These are phyloP conservation scores for Drosophila funebris DNA, from an alignment of 1,140 invertebrate species.

Conservation along the genomic window DNA sequence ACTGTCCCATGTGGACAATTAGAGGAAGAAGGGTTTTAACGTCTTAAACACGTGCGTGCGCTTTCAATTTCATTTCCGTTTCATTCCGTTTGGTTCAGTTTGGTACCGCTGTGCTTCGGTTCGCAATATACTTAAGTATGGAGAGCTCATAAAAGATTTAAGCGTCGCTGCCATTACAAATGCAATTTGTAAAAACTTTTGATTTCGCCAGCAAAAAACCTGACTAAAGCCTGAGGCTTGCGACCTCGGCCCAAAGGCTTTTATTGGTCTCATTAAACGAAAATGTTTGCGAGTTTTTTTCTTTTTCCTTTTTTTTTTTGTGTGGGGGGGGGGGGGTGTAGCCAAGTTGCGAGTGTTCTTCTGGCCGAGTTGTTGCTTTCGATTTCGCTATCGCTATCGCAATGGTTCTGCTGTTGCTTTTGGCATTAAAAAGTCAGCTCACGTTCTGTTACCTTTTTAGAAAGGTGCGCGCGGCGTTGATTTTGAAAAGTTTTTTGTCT, in stretches of 20 bases:
- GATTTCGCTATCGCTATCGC: slow-evolving; percentile 65
- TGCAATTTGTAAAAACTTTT: slow-evolving; percentile 79
- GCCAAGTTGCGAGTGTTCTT: neutral
- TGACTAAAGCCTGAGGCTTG: neutral
- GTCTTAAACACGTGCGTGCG: slow-evolving; percentile 67
- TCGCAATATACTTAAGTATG: slow-evolving; percentile 49
- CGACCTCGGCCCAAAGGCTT: slow-evolving; percentile 46
- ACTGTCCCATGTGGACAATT: slow-evolving; percentile 72
- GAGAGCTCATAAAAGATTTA: slow-evolving; percentile 76
- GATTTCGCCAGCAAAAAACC: slow-evolving; percentile 55
- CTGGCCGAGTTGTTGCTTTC: slow-evolving; percentile 49
- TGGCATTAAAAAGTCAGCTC: slow-evolving; percentile 50
- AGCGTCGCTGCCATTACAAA: slow-evolving; percentile 73
- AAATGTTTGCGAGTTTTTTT: slow-evolving; percentile 56
- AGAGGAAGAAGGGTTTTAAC: slow-evolving; percentile 64
- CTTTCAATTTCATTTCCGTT: slow-evolving; percentile 71
- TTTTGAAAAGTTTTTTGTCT: slow-evolving; percentile 60
- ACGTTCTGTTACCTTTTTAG: slow-evolving; percentile 49
- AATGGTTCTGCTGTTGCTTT: slow-evolving; percentile 2
- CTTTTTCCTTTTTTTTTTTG: neutral
- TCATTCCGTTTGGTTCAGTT: slow-evolving; percentile 12
- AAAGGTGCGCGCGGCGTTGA: slow-evolving; percentile 71
- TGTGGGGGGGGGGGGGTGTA: neutral
- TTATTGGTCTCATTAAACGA: slow-evolving; percentile 79
- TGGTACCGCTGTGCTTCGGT: neutral